Percentiles rank a stretch among this genome's conserved stretches.
phyloP scores from a whole-genome alignment of 1,140 invertebrate species.

The Phthorimaea operculella region DNA sequence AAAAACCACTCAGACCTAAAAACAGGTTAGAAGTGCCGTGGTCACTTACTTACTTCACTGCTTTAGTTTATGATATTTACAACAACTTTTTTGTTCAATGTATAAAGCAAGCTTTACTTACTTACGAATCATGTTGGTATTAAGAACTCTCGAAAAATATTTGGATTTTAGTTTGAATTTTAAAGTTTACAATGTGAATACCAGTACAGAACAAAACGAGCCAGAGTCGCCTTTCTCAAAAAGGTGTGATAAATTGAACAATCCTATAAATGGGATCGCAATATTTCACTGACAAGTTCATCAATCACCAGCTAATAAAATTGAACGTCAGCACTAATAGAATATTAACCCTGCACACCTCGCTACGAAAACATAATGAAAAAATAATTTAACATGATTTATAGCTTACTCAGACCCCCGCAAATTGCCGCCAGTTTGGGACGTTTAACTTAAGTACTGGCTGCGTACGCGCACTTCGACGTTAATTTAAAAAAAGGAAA shows the following conservation, averaged over 20 bases:
- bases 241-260: not conserved
- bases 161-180: no score
- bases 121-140: no score
- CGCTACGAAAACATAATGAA: slow-evolving; percentile 38
- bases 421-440: slow-evolving; percentile 53
- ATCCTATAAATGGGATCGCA: slow-evolving; percentile 1
- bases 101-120: no score
- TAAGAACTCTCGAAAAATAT: no score
- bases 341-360: slow-evolving; percentile 39
- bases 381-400: slow-evolving; percentile 62
- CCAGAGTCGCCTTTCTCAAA: no score
- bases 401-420: slow-evolving; percentile 56
- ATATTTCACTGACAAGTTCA: slow-evolving; percentile 11
- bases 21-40: slow-evolving; percentile 21
- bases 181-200: no score
- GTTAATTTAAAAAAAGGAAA: slow-evolving; percentile 39
- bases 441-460: slow-evolving; percentile 59
- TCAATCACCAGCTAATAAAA: slow-evolving; percentile 32
- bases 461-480: slow-evolving; percentile 40
- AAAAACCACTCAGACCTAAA: slow-evolving; percentile 23
- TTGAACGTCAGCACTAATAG: slow-evolving; percentile 35
- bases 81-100: no score
- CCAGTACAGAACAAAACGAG: no score
- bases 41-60: not conserved
- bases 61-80: no score